A percentile compares a stretch with the other conserved stretches of the same genome.
phyloP scores from a whole-genome alignment of 2,888 invertebrate species.

The Caenorhabditis drosophilae region DNA sequence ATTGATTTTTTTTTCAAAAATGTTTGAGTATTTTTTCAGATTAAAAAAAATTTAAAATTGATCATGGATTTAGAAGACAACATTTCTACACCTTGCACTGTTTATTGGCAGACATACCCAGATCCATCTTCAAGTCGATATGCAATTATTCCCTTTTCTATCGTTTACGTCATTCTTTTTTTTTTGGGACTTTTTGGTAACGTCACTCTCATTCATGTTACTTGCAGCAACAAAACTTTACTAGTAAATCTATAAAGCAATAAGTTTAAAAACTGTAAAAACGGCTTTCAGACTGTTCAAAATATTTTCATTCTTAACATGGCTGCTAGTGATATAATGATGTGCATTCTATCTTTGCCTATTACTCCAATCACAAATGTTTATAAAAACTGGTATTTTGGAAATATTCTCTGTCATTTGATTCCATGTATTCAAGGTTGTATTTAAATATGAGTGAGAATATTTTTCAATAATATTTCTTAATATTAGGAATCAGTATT shows the following conservation, averaged over 20 bases:
- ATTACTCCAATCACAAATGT: conserved; percentile 94
- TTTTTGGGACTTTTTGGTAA: conserved; percentile 66
- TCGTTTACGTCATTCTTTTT: conserved; percentile 58
- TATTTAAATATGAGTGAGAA: not conserved
- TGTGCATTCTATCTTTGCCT: conserved; percentile 90
- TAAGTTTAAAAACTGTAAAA: not conserved
- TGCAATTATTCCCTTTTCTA: conserved; percentile 52
- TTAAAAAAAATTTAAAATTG: not conserved
- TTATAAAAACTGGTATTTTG: conserved; percentile 89
- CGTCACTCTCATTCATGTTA: conserved; percentile 58
- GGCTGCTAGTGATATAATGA: conserved; percentile 88
- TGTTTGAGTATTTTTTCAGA: too few relatives aligned
- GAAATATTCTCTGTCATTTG: conserved; percentile 85
- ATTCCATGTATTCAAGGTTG: conserved; percentile 86
- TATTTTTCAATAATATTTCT: not conserved
- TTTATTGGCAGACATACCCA: conserved; percentile 44
- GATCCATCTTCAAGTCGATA: conserved; percentile 53
- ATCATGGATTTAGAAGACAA: not conserved
- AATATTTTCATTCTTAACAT: conserved; percentile 95
- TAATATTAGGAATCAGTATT: conserved; percentile 79
- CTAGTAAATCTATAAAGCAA: conserved; percentile 39
- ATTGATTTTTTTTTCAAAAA: too few relatives aligned
- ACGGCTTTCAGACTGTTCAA: conserved; percentile 56
- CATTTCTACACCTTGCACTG: not conserved
- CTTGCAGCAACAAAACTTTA: conserved; percentile 51